Base-by-base conservation (phyloP, 1,140 invertebrate genomes). In the Caenorhabditis tropicalis region DNA sequence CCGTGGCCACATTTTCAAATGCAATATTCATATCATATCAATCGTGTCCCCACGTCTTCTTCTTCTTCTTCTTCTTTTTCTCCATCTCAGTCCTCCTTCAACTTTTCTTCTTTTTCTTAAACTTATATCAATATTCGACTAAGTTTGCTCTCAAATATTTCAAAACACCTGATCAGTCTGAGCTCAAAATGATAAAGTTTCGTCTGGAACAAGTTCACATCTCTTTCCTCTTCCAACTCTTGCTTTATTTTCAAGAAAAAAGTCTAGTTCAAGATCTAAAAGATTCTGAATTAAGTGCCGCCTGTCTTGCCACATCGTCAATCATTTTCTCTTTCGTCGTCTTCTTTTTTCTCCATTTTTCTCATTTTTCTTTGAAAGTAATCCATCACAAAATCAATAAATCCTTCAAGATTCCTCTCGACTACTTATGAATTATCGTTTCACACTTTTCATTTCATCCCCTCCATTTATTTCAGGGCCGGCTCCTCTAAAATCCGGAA, bases 21-120 rank as follows among this genome's bases (percentile, higher is more conserved):
- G 65, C 65, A 74, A 74, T 74, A 74, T 74, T 74, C 21, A 74
- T 74, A 74, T 74, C 65, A 74, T 74, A 74, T 74, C 65, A 74
- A 43, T 74, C 65, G 65, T 74, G 65, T 43, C 65, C 10, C 31
- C 58, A 5, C 31, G 33, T 24, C 58, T 36, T 36, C 29, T 65
- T 65, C 65, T 24, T 19, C 65, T 74, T 43, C 15, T 74, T 43
- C 65, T 74, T 24, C 36, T 21, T 43, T 36, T 43, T 24, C n/a
- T 65, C 24, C n/a, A 33, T 65, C 29, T 65, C 49, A 19, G 12
- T 56, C 58, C 48, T 33, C 15, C 58, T 65, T 65, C 58, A 24
- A 33, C 29, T 65, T 39, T 36, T 74, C n/a, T 74, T 36, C 36
- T 74, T 43, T 24, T 74, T 29, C 65, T 43, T 74, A 24, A 74